These are phyloP conservation scores for Podotricha telesiphe DNA, from an alignment of 2,888 invertebrate genomes.

Conservation along the genomic window DNA sequence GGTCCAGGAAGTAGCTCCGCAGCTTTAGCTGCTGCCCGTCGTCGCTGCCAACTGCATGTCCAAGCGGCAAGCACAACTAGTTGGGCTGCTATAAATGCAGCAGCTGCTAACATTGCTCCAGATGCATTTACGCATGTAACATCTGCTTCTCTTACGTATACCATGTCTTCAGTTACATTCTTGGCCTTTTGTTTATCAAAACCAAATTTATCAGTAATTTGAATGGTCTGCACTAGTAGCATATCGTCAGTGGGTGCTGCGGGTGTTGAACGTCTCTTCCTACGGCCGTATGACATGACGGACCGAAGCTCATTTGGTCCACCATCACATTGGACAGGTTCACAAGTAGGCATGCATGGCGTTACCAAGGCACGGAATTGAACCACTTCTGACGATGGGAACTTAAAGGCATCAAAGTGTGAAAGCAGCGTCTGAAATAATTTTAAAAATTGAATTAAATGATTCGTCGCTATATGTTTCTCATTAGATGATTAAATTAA, in stretches of 20 bases:
- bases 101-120: slow-evolving; percentile 92
- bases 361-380: slow-evolving; percentile 98
- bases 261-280: slow-evolving; percentile 88
- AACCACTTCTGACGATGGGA: slow-evolving; percentile 96
- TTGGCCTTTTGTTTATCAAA: slow-evolving; percentile 88
- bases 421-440: slow-evolving; percentile 89
- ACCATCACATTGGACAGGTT: slow-evolving; percentile 95
- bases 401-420: slow-evolving; percentile 97
- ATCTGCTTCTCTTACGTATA: slow-evolving; percentile 86
- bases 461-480: neutral
- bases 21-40: slow-evolving; percentile 87
- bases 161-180: slow-evolving; percentile 87
- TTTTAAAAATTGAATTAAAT: neutral
- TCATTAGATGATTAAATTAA: neutral
- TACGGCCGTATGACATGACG: slow-evolving; percentile 91
- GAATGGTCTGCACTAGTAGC: slow-evolving; percentile 94
- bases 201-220: slow-evolving; percentile 96
- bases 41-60: slow-evolving; percentile 94
- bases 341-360: slow-evolving; percentile 96
- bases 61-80: slow-evolving; percentile 93
- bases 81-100: slow-evolving; percentile 93
- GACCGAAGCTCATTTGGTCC: slow-evolving; percentile 92
- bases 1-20: slow-evolving; percentile 87
- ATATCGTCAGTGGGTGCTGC: slow-evolving; percentile 88
- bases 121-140: slow-evolving; percentile 89